Evolutionary conservation across 2,797 vertebrate genomes (phyloP), one percentile per base, ranked within the genome.

Genomic region (Toxotes lorentzi): DNA sequence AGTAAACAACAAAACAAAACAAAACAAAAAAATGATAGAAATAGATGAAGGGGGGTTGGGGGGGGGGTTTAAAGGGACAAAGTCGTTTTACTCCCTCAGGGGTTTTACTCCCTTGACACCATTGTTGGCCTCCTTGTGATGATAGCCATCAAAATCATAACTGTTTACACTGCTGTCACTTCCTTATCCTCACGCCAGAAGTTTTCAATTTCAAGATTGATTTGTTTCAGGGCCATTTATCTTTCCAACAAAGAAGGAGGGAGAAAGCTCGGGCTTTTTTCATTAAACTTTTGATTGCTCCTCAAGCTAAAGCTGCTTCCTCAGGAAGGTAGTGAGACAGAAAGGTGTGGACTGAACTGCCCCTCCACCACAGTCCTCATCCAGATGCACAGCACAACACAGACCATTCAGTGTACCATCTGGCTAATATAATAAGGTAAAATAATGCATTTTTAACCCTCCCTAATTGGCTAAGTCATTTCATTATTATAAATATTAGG

Each of bases 401-500:
- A 78, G 92, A 78, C 94, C 89, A 92, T 92, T 95, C 83, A 93
- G 87, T 88, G 92, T 71, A 34, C 96, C 95, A 96, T 96, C 96
- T 97, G 97, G 94, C 94, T 96, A 94, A 96, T 96, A 96, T 94
- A 97, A 97, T 96, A 96, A 91, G 94, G 92, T 89, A 94, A 95
- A 95, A 95, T 97, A 96, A 97, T 96, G 97, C 95, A 97, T 97
- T 98, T 98, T 97, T 96, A 97, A 98, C 96, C 96, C 95, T 95
- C 92, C 94, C 93, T 98, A 98, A 99, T 98, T 97, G 96, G 96
- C 91, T 90, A 93, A 95, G 96, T 97, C 96, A 96, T 97, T 97
- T 96, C 95, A 95, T 97, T 98, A 97, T 97, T 97, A 96, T 96
- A 97, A 98, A 98, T 97, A 97, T 97, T 97, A 97, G 97, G 96